Base-by-base conservation (phyloP, 2,888 invertebrate genomes). In the Drosophila paranaensis region DNA sequence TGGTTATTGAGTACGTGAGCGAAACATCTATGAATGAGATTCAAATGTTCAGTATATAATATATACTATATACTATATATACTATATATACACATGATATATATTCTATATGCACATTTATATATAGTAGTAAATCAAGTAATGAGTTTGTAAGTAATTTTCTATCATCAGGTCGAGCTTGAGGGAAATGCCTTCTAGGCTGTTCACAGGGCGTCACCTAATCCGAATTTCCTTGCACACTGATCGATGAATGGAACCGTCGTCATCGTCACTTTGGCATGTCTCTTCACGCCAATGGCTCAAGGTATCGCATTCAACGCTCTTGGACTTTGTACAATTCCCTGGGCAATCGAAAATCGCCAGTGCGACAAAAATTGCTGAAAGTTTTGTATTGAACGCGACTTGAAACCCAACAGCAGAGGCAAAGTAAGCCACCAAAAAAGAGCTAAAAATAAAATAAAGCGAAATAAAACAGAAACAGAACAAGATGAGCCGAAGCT, bases 241-340 rank as follows among this genome's bases (percentile, higher is more conserved):
- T 42, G 46, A 33, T 77, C 63, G 69, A 74, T 82, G 79, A 76
- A 74, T 63, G 56, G 53, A 61, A 67, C 35, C 79, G 63, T 58
- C 73, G 55, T 56, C 46, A 40, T 66, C 79, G 89, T 83, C 84
- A 87, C 73, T 55, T 75, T 70, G 84, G 85, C 77, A 89, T 85
- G 88, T 88, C 81, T 72, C 65, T 88, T 85, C 79, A 88, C 89
- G 83, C 88, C 88, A 72, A 76, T 76, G 82, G 75, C 73, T 64
- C 35, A 77, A 90, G 90, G 90, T 90, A 91, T 91, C 91, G 90
- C 88, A 90, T 91, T 90, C 90, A 90, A 90, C 90, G 91, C 90
- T 76, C 70, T 65, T 51, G 66, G 55, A 46, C 54, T 46, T n/a
- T 58, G 25, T 60, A 65, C 88, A 81, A 89, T 84, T 85, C 88